Evolutionary conservation across 2,888 invertebrate genomes (phyloP), one percentile per base, ranked within the genome.

Genomic region (Diaprepes abbreviatus): DNA sequence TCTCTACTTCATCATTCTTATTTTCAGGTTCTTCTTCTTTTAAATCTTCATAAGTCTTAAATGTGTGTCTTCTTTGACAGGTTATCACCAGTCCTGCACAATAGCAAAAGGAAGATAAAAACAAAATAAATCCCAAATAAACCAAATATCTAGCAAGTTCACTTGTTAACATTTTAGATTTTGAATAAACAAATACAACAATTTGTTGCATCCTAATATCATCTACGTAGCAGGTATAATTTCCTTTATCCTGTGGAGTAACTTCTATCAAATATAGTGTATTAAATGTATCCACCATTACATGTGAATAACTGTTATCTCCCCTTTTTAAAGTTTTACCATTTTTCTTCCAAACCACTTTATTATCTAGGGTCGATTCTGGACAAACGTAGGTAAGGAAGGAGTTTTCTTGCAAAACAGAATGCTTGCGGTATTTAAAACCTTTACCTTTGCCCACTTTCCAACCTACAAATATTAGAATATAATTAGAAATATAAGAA

Each of bases 201-300:
- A 86, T 83, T 79, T 85, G 86, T 80, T 88, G 85, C 83, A 88
- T 86, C 73, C 83, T 85, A 36, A 84, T 85, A 66, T 88, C 88
- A 80, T 91, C 87, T 5, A 91, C 89, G 66, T 85, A 85, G 80
- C 93, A 93, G 0, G 88, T 87, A 79, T 93, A 93, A 77, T 87
- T 87, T 9, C 93, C 93, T 70, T 89, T 88, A 80, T 93, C 92
- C 0, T 85, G 83, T 72, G 85, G 84, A 10, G 88, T 88, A 0
- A 91, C 88, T 66, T 88, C 88, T 72, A 86, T 82, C 40, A 90
- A 82, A 78, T 88, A 88, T 19, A 90, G 78, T 1, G 87, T 87
- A 38, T 86, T 87, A 74, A 88, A 88, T 0, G 85, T 83, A 75
- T 89, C 89, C 1, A 89, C 86, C 5, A 87, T 80, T 45, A 88